phyloP scores from a whole-genome alignment of 1,140 invertebrate species.

The Cotesia chilonis region DNA sequence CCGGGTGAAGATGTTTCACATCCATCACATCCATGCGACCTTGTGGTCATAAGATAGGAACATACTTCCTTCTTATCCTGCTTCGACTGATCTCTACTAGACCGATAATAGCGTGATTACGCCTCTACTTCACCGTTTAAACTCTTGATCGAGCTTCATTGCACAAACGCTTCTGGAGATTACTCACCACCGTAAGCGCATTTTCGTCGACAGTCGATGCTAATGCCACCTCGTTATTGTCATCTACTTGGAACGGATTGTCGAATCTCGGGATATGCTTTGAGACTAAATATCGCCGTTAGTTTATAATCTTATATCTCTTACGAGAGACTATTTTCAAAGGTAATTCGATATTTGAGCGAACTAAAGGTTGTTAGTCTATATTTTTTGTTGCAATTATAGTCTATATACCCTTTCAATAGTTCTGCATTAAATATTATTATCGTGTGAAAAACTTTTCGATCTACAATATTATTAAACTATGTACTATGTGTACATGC shows the following conservation, averaged over 20 bases:
- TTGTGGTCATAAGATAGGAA: slow-evolving; percentile 2
- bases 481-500: too few relatives aligned
- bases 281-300: not conserved
- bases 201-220: not conserved
- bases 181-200: not conserved
- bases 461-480: too few relatives aligned
- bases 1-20: not conserved
- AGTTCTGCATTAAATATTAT: too few relatives aligned
- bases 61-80: slow-evolving; percentile 6
- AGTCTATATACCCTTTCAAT: too few relatives aligned
- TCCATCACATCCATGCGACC: slow-evolving; percentile 1
- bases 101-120: slow-evolving; percentile 19
- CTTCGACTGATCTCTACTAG: not conserved
- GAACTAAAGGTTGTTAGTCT: not conserved
- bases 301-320: not conserved
- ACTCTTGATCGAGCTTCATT: slow-evolving; percentile 13
- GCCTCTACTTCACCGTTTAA: slow-evolving; percentile 17
- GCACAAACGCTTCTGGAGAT: not conserved
- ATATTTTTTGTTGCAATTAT: not conserved
- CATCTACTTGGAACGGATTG: slow-evolving; percentile 5
- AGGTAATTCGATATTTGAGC: not conserved
- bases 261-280: not conserved
- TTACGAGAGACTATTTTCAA: not conserved
- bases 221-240: slow-evolving; percentile 21
- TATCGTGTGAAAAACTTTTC: too few relatives aligned